Evolutionary conservation across 2,113 vertebrate genomes (phyloP).

Genomic region (Oceanodroma tethys): DNA sequence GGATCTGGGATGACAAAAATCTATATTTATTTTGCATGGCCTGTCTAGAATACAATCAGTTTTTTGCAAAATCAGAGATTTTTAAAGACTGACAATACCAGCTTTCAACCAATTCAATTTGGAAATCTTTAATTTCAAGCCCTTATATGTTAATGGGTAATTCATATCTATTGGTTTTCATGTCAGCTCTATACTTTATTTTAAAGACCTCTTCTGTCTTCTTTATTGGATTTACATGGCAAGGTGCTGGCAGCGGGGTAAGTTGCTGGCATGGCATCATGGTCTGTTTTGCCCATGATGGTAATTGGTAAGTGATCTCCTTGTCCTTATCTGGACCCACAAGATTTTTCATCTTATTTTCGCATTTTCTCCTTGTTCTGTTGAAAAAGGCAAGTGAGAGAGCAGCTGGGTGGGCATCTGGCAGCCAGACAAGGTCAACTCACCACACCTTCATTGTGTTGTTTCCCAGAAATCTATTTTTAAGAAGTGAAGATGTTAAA

Average conservation of each 20-base stretch:
- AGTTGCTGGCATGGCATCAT: background rate
- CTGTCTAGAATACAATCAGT: background rate
- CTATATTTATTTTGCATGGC: background rate
- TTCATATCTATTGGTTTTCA: background rate
- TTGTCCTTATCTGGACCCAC: background rate
- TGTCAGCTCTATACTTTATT: background rate
- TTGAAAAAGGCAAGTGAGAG: background rate
- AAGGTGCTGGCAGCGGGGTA: background rate
- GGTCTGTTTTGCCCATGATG: background rate
- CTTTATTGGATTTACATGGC: background rate
- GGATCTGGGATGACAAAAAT: background rate
- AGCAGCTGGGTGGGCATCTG: background rate
- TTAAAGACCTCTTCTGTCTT: background rate
- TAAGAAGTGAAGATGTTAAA: background rate
- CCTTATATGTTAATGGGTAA: background rate
- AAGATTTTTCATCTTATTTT: background rate
- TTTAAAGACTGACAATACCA: background rate
- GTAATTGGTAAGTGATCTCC: background rate
- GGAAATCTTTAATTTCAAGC: background rate
- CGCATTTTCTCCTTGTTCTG: background rate
- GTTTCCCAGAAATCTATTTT: background rate
- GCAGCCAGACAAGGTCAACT: background rate
- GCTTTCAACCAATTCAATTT: background rate
- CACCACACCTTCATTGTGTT: background rate
- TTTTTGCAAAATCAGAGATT: background rate